These are phyloP conservation scores for Asobara japonica DNA, from an alignment of 1,140 invertebrate genomes.

Conservation along the genomic window DNA sequence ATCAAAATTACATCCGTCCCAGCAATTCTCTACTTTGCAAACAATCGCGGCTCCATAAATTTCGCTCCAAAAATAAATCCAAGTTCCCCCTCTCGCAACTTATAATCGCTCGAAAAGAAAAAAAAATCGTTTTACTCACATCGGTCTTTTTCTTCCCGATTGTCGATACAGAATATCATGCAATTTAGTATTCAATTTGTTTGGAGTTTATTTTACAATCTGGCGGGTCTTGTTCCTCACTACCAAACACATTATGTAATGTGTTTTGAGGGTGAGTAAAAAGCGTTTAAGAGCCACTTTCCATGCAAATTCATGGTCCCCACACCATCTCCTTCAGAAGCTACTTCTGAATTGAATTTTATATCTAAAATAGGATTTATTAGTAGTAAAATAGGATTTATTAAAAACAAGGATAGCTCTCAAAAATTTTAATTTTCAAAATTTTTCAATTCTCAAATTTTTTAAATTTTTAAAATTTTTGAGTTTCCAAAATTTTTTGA, in stretches of 20 bases:
- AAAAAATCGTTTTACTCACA: too few relatives aligned
- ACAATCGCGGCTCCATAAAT: background rate
- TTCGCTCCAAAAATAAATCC: background rate
- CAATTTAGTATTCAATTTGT: constrained; percentile 54
- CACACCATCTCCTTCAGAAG: too few relatives aligned
- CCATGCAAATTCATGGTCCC: constrained; percentile 63
- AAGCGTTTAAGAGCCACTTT: constrained; percentile 65
- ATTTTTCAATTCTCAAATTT: too few relatives aligned
- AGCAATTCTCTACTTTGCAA: background rate
- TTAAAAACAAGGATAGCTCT: too few relatives aligned
- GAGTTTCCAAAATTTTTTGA: too few relatives aligned
- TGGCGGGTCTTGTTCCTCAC: constrained; percentile 32
- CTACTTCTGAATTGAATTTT: constrained; percentile 53
- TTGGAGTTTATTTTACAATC: constrained; percentile 55
- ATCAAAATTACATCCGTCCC: background rate
- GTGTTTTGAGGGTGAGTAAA: constrained; percentile 23
- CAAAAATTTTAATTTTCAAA: too few relatives aligned
- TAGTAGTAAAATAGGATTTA: too few relatives aligned
- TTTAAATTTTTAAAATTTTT: too few relatives aligned
- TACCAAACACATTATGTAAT: constrained; percentile 16
- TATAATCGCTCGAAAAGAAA: background rate
- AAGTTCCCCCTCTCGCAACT: background rate
- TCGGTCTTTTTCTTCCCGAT: too few relatives aligned
- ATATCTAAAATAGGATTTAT: too few relatives aligned
- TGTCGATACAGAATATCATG: constrained; percentile 42